These are phyloP conservation scores for Eclectus roratus DNA, from an alignment of 2,113 vertebrate species.

Conservation along the genomic window DNA sequence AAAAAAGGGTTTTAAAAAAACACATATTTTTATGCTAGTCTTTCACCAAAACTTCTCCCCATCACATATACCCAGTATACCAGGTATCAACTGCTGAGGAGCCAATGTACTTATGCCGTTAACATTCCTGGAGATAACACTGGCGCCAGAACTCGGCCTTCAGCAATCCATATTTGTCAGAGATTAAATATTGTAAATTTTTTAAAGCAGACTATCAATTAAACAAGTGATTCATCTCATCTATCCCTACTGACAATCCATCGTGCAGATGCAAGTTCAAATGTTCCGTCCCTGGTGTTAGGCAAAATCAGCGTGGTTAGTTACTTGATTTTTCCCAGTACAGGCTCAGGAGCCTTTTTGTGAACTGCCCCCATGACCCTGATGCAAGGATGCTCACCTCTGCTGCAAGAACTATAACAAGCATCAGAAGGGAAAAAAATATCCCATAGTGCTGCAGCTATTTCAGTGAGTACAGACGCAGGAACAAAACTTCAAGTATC, in stretches of 20 bases:
- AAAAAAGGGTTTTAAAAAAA: not conserved
- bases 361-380: not conserved
- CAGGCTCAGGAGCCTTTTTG: not conserved
- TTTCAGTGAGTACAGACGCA: not conserved
- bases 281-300: not conserved
- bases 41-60: not conserved
- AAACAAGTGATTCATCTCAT: not conserved
- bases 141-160: not conserved
- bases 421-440: not conserved
- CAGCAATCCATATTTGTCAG: not conserved
- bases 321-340: not conserved
- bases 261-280: not conserved
- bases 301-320: not conserved
- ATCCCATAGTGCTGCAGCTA: not conserved
- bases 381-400: not conserved
- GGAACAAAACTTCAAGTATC: not conserved
- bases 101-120: not conserved
- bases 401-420: not conserved
- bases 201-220: not conserved
- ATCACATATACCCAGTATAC: not conserved
- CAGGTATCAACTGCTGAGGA: not conserved
- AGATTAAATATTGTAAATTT: not conserved
- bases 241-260: not conserved
- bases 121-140: not conserved
- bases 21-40: not conserved